Evolutionary conservation across 2,888 invertebrate species (phyloP), one percentile per base, ranked within the genome.

Genomic region (Biston stratarius): DNA sequence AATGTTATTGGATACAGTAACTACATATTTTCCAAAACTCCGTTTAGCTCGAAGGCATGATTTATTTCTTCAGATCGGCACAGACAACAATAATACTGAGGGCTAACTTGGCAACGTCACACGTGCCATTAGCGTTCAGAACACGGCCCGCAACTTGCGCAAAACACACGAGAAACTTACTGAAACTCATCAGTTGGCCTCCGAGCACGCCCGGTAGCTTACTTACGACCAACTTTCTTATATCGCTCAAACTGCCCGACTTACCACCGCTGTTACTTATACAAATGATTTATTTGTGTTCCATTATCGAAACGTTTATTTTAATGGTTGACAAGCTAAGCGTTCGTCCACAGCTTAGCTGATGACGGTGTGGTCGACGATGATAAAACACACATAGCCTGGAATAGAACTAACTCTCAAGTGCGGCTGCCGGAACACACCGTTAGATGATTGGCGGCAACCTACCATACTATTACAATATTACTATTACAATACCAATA

Each of bases 151-250:
- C 77, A 78, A 80, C 78, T 80, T 76, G 75, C 79, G 83, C 86
- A 84, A 85, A 83, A 82, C 84, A 83, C 78, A 83, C 80, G 79
- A 77, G 82, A 82, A 90, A 92, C 87, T 92, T 91, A 81, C 82
- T 86, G 15, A 89, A 92, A 92, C 91, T 91, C 88, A 92, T 92
- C 91, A 90, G 87, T 81, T 81, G 83, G 83, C 80, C 84, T 80
- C 80, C 73, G 83, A 82, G 84, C 88, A 83, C 85, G 86, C 83
- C 78, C 84, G 82, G 80, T 77, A 79, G 85, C 83, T 86, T 87
- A 82, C 86, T 88, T 82, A 80, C 68, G 42, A 80, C 82, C 70
- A 86, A 91, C 83, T 91, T 91, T 84, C 84, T 85, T 86, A 85
- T 85, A 86, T 86, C 84, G 82, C 83, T 78, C 7, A 24, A 44